phyloP scores from a whole-genome alignment of 2,888 invertebrate genomes.

The Plagiodera versicolora region DNA sequence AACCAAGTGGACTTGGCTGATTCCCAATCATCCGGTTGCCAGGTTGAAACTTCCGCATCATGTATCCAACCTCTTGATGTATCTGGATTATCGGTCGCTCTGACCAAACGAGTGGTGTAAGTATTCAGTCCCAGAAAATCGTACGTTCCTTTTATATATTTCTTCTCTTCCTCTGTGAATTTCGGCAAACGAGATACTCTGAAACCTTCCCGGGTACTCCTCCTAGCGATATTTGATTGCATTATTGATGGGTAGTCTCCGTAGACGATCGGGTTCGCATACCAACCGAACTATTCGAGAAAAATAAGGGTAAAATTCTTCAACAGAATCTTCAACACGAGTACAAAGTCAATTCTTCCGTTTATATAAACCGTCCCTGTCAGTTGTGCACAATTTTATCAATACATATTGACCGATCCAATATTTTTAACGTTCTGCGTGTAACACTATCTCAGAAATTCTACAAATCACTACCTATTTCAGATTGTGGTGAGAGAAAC shows the following conservation, averaged over 20 bases:
- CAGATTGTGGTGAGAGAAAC: no score
- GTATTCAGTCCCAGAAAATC: constrained; percentile 78
- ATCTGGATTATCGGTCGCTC: constrained; percentile 38
- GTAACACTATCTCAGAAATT: no score
- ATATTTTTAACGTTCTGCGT: no score
- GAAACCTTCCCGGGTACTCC: constrained; percentile 64
- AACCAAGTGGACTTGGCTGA: constrained; percentile 21
- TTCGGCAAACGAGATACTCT: constrained; percentile 63
- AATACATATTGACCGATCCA: no score
- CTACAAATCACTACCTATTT: no score
- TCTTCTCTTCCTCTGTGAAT: constrained; percentile 63
- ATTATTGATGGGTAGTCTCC: constrained; percentile 70
- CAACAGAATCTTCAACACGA: no score
- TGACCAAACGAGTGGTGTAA: constrained; percentile 64
- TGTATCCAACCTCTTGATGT: constrained; percentile 49
- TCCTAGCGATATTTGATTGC: constrained; percentile 60
- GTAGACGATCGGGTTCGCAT: constrained; percentile 61
- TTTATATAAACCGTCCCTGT: no score
- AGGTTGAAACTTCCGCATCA: constrained; percentile 13
- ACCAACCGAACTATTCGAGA: constrained; percentile 36
- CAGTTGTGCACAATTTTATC: no score
- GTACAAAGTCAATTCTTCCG: no score
- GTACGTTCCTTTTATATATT: constrained; percentile 58
- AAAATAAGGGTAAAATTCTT: no score
- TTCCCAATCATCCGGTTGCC: constrained; percentile 18